Evolutionary conservation across 1,140 invertebrate genomes (phyloP), one percentile per base, ranked within the genome.

Genomic region (Gryon sp.): DNA sequence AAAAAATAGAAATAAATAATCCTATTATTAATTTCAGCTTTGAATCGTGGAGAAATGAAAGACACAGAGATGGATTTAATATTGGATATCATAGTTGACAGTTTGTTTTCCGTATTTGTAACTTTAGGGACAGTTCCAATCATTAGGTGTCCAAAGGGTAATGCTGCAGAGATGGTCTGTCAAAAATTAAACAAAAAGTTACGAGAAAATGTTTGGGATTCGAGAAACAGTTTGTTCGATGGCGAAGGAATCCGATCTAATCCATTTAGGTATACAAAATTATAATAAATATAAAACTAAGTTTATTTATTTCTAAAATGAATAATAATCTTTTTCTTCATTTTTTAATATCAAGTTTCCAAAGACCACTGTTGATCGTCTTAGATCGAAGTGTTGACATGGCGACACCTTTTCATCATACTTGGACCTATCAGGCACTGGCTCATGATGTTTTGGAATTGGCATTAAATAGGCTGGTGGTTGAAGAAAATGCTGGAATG

Each of bases 401-500:
- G 91, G 96, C 98, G 0, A 99, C 98, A 11, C 97, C 97, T 26
- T 88, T 99, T 62, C 97, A 99, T 92, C 99, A 99, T 87, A 99
- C 98, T 2, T 99, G 99, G 99, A 99, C 98, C 0, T 99, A 99
- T 88, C 97, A 99, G 89, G 98, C 98, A 7, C 85, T 99, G 48
- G 94, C 96, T 20, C 98, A 99, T 87, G 98, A 99, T 91, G 94
- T 99, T 0, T 86, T 99, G 9, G 95, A 99, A 82, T 90, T 99
- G 50, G 92, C 95, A 14, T 88, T 99, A 38, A 99, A 99, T 88
- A 88, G 96, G 66, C 92, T 98, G 1, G 91, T 94, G 19, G 92
- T 97, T 14, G 94, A 95, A 76, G 95, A 97, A 82, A 90, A 89
- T 65, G 79, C 89, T 1, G 90, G 89, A 4, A 88, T 84, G n/a